phyloP scores from a whole-genome alignment of 2,113 vertebrate species.

The Martes martes region DNA sequence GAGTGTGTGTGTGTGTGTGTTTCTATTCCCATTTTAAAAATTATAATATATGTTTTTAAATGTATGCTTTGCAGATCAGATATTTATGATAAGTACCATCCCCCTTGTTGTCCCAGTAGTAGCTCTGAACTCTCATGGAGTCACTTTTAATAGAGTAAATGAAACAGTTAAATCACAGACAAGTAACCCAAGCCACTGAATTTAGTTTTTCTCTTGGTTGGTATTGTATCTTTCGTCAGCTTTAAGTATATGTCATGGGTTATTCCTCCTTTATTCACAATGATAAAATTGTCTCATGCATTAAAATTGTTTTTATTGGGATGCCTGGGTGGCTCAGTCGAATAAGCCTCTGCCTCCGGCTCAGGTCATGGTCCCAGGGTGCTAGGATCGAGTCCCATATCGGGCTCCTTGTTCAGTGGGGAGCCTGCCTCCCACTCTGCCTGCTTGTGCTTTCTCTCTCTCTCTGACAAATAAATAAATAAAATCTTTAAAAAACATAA shows the following conservation, averaged over 20 bases:
- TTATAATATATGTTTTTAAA: background rate
- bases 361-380: no score
- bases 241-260: background rate
- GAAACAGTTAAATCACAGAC: background rate
- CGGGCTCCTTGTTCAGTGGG: no score
- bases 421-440: no score
- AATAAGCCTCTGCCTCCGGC: no score
- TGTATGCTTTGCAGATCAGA: background rate
- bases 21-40: background rate
- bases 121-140: background rate
- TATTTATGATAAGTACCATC: background rate
- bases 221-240: background rate
- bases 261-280: background rate
- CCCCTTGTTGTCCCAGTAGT: background rate
- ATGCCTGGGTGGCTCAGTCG: no score
- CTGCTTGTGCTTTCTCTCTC: no score
- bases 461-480: no score
- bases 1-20: background rate
- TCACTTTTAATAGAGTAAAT: background rate
- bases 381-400: no score
- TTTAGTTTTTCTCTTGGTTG: background rate
- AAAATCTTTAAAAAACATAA: no score
- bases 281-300: constrained; percentile 13
- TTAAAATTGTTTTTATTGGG: background rate
- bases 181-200: background rate